Evolutionary conservation across 2,113 vertebrate species (phyloP).

Genomic region (Gasterosteus nipponicus): DNA sequence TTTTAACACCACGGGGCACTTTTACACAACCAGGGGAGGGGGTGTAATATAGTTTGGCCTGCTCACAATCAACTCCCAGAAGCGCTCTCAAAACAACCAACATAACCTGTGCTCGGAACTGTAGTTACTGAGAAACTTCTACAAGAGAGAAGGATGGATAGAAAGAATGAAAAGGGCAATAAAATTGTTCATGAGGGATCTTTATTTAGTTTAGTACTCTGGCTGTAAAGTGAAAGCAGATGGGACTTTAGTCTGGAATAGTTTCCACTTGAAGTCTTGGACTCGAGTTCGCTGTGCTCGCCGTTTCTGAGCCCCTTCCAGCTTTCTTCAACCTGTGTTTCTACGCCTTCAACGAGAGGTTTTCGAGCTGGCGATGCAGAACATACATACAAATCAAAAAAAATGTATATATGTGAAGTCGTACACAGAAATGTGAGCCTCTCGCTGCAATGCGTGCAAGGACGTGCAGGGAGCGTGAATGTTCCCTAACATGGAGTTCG

Average conservation of each 20-base stretch:
- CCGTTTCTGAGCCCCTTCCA: slow-evolving; percentile 67
- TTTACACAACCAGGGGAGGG: slow-evolving; percentile 56
- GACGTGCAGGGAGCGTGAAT: slow-evolving; percentile 13
- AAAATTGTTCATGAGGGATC: slow-evolving; percentile 80
- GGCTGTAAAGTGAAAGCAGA: slow-evolving; percentile 84
- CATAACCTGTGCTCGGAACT: slow-evolving; percentile 24
- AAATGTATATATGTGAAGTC: neutral
- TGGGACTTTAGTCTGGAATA: slow-evolving; percentile 78
- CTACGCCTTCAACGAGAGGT: slow-evolving; percentile 47
- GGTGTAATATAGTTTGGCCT: slow-evolving; percentile 20
- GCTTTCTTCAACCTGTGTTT: slow-evolving; percentile 63
- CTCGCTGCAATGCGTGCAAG: slow-evolving; percentile 20
- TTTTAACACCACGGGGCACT: slow-evolving; percentile 42
- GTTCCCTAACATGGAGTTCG: slow-evolving; percentile 12
- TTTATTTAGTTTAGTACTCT: slow-evolving; percentile 83
- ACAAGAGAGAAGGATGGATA: slow-evolving; percentile 55
- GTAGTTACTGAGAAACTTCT: slow-evolving; percentile 33
- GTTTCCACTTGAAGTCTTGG: slow-evolving; percentile 83
- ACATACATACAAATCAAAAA: slow-evolving; percentile 31
- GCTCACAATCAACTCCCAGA: slow-evolving; percentile 42
- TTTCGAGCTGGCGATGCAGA: slow-evolving; percentile 36
- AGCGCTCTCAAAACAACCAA: slow-evolving; percentile 53
- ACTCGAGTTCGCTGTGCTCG: slow-evolving; percentile 66
- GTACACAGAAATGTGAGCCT: slow-evolving; percentile 11
- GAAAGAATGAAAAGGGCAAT: slow-evolving; percentile 69